Percentiles rank a stretch among this genome's conserved stretches.
phyloP scores from a whole-genome alignment of 2,888 invertebrate genomes.

The Cactoblastis cactorum region DNA sequence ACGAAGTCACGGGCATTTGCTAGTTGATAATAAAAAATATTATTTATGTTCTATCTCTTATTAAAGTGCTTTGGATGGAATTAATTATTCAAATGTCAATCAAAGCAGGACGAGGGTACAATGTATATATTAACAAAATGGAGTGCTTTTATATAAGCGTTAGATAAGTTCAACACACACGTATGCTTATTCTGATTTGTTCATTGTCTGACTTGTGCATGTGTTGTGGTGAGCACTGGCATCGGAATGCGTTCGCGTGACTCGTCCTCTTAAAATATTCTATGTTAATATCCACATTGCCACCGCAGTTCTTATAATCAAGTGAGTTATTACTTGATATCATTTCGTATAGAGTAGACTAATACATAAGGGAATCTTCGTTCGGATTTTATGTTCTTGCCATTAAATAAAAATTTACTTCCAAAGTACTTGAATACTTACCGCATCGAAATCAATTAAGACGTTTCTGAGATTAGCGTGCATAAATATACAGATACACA shows the following conservation, averaged over 20 bases:
- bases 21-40: too few species aligned
- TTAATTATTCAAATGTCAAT: background rate
- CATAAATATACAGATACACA: too few species aligned
- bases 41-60: too few species aligned
- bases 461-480: too few species aligned
- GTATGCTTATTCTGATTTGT: background rate
- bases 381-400: too few species aligned
- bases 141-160: background rate
- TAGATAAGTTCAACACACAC: background rate
- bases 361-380: too few species aligned
- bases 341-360: background rate
- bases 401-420: too few species aligned
- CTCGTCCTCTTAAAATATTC: constrained; percentile 12
- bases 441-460: too few species aligned
- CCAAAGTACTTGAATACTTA: too few species aligned
- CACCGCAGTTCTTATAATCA: constrained; percentile 5
- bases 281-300: constrained; percentile 13
- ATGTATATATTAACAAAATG: background rate
- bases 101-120: background rate
- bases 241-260: constrained; percentile 11
- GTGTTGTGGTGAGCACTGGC: background rate
- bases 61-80: too few species aligned
- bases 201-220: constrained; percentile 1
- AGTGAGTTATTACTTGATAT: constrained; percentile 4
- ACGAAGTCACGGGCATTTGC: too few species aligned